Conservation (phyloP, 2,888 invertebrate species). For the Trachelus troglodyta region DNA sequence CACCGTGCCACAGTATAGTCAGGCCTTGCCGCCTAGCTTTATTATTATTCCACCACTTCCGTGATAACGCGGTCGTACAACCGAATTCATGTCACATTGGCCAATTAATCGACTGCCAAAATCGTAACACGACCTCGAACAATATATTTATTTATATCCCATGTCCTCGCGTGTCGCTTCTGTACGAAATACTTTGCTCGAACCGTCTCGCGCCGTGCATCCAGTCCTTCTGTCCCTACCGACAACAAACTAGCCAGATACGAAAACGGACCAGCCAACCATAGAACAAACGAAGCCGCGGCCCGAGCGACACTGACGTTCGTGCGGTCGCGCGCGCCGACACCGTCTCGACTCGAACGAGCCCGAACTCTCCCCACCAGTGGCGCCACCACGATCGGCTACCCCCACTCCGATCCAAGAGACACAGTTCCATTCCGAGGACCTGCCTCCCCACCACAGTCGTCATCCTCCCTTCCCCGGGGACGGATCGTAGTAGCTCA, state of each 20-base stretch:
- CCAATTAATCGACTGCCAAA: not conserved
- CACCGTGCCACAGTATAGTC: conserved; percentile 26
- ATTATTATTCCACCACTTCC: not conserved
- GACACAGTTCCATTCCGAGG: not conserved
- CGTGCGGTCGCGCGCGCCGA: conserved; percentile 52
- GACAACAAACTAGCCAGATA: not conserved
- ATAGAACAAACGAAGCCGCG: conserved; percentile 43
- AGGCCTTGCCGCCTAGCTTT: not conserved
- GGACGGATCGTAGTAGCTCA: not conserved
- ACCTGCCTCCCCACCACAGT: conserved; percentile 22
- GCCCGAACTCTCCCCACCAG: conserved; percentile 26
- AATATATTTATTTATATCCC: conserved; percentile 13
- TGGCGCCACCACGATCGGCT: conserved; percentile 24
- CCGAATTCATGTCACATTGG: not conserved
- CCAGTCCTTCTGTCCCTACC: not conserved
- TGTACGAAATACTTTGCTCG: not conserved
- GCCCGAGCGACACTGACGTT: conserved; percentile 61
- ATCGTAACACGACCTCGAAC: not conserved
- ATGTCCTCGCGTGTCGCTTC: conserved; percentile 2
- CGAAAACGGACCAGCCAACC: conserved; percentile 3
- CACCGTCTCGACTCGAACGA: conserved; percentile 49
- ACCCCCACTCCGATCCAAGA: conserved; percentile 11
- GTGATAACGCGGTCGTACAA: not conserved
- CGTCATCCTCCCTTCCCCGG: conserved; percentile 24
- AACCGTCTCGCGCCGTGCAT: not conserved